phyloP scores from a whole-genome alignment of 2,888 invertebrate species.

The Linnaemya vulpina region DNA sequence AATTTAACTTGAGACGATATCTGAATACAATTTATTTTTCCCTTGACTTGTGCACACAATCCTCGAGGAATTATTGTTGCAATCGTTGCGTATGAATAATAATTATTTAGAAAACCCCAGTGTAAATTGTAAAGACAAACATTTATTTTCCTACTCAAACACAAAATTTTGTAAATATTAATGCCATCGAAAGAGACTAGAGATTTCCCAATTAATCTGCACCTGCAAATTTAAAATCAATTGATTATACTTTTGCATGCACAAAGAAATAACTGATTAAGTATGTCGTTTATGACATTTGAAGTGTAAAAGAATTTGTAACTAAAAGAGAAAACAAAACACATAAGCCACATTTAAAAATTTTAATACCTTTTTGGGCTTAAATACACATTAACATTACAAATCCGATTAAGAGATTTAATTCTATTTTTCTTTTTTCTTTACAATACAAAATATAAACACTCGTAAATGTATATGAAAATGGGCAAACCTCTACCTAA shows the following conservation, averaged over 20 bases:
- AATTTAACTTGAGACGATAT: constrained; percentile 26
- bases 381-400: constrained; percentile 64
- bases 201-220: neutral
- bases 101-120: constrained; percentile 32
- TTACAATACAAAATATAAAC: neutral
- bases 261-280: neutral
- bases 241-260: neutral
- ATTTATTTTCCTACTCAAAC: neutral
- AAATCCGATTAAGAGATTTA: constrained; percentile 65
- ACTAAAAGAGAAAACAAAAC: constrained; percentile 1
- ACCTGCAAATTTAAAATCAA: neutral
- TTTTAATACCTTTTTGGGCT: constrained; percentile 58
- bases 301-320: neutral
- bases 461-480: neutral
- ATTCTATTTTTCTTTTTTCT: constrained; percentile 16
- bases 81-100: constrained; percentile 33
- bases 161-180: neutral
- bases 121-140: constrained; percentile 4
- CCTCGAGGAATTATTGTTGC: constrained; percentile 39
- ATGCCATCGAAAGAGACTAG: neutral
- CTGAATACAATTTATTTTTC: constrained; percentile 46
- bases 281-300: neutral
- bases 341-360: constrained; percentile 31
- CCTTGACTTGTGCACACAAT: constrained; percentile 31
- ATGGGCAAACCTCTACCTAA: constrained; percentile 26